phyloP scores from a whole-genome alignment of 2,113 vertebrate genomes.

The Apteryx mantelli region DNA sequence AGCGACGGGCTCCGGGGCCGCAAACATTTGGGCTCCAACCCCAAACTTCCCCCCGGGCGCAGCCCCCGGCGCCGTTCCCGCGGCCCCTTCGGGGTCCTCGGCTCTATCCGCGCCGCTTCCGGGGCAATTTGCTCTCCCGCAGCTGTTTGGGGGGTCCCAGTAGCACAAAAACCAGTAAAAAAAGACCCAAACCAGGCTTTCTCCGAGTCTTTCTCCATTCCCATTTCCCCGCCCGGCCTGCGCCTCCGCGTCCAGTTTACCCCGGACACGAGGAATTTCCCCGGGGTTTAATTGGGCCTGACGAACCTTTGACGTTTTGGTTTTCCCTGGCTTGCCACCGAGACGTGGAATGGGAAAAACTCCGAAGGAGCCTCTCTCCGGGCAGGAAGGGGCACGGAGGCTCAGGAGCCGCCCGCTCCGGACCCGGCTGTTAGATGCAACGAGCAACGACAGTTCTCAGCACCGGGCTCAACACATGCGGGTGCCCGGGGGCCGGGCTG shows the following conservation, averaged over 20 bases:
- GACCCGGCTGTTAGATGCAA: too few species aligned
- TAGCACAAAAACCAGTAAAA: background rate
- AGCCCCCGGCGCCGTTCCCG: fast-evolving
- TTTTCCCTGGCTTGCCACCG: background rate
- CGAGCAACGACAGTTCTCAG: too few species aligned
- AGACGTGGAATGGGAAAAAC: conserved; percentile 42
- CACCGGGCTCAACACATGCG: too few species aligned
- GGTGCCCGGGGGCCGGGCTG: too few species aligned
- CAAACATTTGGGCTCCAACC: conserved; percentile 21
- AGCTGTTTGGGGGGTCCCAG: fast-evolving
- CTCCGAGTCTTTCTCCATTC: background rate
- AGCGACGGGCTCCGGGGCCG: background rate
- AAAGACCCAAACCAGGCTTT: background rate
- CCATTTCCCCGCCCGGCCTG: background rate
- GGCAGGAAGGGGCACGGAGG: too few species aligned
- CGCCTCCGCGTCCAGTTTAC: background rate
- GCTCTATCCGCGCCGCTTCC: fast-evolving
- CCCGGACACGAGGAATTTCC: background rate
- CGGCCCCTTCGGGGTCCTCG: background rate
- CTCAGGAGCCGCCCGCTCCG: too few species aligned
- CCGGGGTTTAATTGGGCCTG: background rate
- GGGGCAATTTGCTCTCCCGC: background rate
- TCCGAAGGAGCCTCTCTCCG: too few species aligned
- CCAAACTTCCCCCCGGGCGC: background rate
- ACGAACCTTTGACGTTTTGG: background rate